Percentiles rank a stretch among this genome's conserved stretches.
Evolutionary conservation across 2,797 vertebrate species (phyloP).

Genomic region (Cyclopterus lumpus): DNA sequence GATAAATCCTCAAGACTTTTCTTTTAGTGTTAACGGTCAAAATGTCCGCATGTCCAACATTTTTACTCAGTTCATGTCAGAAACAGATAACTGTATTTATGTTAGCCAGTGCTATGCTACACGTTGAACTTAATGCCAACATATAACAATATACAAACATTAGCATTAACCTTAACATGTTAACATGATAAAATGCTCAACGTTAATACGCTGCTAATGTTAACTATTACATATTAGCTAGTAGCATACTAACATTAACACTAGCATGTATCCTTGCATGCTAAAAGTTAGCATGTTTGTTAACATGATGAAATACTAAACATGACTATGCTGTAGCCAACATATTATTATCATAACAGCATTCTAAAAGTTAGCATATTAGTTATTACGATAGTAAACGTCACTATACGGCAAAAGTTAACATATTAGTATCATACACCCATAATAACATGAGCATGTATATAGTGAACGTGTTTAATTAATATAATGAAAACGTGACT

Average conservation of each 20-base stretch:
- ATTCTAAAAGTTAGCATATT: not conserved
- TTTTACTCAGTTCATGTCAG: not conserved
- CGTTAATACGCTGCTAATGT: not conserved
- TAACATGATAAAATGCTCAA: not conserved
- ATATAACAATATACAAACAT: not conserved
- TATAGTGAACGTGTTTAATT: not conserved
- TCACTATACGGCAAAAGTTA: not conserved
- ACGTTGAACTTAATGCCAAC: conserved; percentile 4
- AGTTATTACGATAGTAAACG: not conserved
- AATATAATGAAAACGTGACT: not conserved
- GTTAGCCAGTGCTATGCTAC: not conserved
- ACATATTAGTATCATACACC: not conserved
- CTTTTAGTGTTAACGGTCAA: not conserved
- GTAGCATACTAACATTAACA: not conserved
- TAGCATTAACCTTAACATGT: not conserved
- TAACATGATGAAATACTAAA: not conserved
- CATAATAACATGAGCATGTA: not conserved
- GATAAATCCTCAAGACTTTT: not conserved
- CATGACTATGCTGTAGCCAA: not conserved
- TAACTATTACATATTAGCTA: not conserved
- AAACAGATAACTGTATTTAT: not conserved
- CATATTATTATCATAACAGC: not conserved
- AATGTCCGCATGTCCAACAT: not conserved
- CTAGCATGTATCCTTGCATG: not conserved
- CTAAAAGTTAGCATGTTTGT: not conserved